Evolutionary conservation across 2,113 vertebrate species (phyloP).

Genomic region (Prolemur simus): DNA sequence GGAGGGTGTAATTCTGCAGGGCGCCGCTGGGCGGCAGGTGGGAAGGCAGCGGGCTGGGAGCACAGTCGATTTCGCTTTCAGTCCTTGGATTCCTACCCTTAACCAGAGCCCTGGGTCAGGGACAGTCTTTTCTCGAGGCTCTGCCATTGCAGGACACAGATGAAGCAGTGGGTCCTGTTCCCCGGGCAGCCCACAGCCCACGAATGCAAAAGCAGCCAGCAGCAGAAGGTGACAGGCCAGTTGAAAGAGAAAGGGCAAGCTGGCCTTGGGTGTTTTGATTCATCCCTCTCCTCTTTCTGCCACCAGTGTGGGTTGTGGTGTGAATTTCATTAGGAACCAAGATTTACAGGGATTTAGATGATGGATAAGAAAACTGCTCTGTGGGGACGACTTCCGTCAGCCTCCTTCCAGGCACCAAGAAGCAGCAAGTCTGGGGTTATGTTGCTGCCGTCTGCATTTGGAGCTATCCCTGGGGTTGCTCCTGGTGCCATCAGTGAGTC

Average conservation of each 20-base stretch:
- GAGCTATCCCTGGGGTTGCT: not conserved
- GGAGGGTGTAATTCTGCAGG: not conserved
- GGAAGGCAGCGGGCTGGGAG: not conserved
- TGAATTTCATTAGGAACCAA: not conserved
- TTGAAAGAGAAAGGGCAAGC: not conserved
- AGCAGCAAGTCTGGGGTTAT: not conserved
- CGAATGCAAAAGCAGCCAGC: not conserved
- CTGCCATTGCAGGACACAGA: not conserved
- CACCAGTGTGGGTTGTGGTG: not conserved
- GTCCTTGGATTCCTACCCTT: not conserved
- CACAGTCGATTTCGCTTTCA: not conserved
- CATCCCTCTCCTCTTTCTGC: not conserved
- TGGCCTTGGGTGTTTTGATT: not conserved
- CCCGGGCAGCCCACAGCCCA: not conserved
- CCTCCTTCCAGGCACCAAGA: not conserved
- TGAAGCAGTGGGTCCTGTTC: not conserved
- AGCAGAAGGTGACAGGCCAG: not conserved
- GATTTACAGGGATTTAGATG: not conserved
- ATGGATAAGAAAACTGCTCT: not conserved
- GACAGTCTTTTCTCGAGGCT: not conserved
- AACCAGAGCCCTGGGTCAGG: fast-evolving
- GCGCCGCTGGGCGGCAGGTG: conserved; percentile 47
- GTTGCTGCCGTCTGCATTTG: not conserved
- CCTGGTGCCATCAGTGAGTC: not conserved
- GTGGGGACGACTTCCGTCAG: not conserved